Percentiles rank a stretch among this genome's conserved stretches.
Conservation (phyloP, 2,888 invertebrate species). For the Rhamphomyia laevipes region DNA sequence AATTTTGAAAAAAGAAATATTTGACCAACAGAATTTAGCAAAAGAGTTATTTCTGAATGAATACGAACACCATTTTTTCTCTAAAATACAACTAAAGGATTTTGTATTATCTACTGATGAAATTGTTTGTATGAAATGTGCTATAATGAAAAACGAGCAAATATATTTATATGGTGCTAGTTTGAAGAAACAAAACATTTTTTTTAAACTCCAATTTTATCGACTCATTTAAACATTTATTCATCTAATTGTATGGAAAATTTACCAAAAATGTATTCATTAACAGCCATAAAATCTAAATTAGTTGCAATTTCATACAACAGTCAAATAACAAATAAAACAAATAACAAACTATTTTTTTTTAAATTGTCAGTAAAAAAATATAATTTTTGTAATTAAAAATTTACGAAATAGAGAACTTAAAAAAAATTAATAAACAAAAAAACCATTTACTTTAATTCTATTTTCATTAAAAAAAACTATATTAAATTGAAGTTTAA, state of each 20-base stretch:
- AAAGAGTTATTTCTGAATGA: too few species aligned
- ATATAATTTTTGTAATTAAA: too few species aligned
- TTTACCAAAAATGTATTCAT: conserved; percentile 5
- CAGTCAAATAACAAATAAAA: too few species aligned
- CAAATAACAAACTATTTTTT: too few species aligned
- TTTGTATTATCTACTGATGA: conserved; percentile 7
- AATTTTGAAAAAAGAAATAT: too few species aligned
- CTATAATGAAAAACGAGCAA: conserved; percentile 4
- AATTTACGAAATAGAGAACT: too few species aligned
- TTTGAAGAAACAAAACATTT: conserved; percentile 8
- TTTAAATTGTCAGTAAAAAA: too few species aligned
- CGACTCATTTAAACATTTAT: conserved; percentile 13
- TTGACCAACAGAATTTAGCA: too few species aligned
- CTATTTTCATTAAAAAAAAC: too few species aligned
- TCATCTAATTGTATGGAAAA: neutral
- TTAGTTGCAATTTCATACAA: neutral
- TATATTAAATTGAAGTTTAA: too few species aligned
- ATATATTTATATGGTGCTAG: conserved; percentile 10
- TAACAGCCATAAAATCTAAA: conserved; percentile 10
- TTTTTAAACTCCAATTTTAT: conserved; percentile 11
- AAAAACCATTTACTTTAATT: too few species aligned
- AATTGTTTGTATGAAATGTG: conserved; percentile 9
- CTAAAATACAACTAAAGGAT: neutral
- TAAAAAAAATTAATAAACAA: too few species aligned
- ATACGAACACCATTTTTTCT: neutral